Evolutionary conservation across 2,888 invertebrate species (phyloP), one percentile per base, ranked within the genome.

Genomic region (Pristionchus japonicus): DNA sequence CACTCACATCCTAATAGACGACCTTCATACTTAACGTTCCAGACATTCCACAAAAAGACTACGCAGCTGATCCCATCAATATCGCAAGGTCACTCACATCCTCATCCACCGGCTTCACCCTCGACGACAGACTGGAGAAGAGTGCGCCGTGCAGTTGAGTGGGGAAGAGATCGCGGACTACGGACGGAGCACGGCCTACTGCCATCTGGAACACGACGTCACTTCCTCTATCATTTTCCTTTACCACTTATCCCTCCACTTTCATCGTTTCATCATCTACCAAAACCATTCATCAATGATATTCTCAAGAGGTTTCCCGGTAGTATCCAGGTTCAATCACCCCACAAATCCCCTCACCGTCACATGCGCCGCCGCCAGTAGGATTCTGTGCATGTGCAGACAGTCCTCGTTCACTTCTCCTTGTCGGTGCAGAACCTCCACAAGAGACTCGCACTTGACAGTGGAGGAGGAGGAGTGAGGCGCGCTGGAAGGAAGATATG

Each of bases 381-480:
- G 70, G 43, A 49, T 17, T 70, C 86, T 43, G 13, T 86, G 86
- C 20, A 86, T 47, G 20, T 67, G 47, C 31, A 86, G 70, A 49
- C 49, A 70, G n/a, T 43, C 47, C 4, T 67, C 70, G 31, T 86
- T 52, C 11, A 86, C n/a, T 17, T 31, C 47, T 11, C 27, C 23
- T 34, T 86, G 86, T 49, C 86, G 34, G 17, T 67, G 49, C 31
- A 86, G 70, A 1, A 86, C 86, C 3, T 86, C 86, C 86, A 70
- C 31, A 1, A 85, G 64, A 1, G 85, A 85, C 40, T 85, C 85
- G 11, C 85, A 85, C 64, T 85, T 77, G 40, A 77, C 47, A 7
- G n/a, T 40, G 40, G 40, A 31, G 4, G 70, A 74, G 74, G 74
- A 40, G 20, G 37, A 74, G 37, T 13, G 17, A 23, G 70, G 43